Base-by-base conservation (phyloP, 2,888 invertebrate species). In the Nebria brevicollis region DNA sequence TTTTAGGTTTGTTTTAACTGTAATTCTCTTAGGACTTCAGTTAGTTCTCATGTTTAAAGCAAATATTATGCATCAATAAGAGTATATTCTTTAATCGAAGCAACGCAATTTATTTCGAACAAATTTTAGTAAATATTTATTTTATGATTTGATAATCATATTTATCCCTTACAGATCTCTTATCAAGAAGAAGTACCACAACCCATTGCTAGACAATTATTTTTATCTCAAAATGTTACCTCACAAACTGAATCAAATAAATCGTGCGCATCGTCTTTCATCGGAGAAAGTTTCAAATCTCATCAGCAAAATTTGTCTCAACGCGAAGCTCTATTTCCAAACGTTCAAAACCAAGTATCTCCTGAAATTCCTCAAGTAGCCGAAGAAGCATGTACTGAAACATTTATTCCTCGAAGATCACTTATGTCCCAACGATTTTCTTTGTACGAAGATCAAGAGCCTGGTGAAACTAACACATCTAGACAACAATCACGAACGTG, bases 381-480 rank as follows among this genome's bases (percentile, higher is more conserved):
- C 54, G 54, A 54, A 54, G 13, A 11, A 72, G 25, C 34, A 34
- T 34, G 8, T 15, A 70, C 26, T 70, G 54, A 70, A 65, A 78
- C 34, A 72, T 20, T 66, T 72, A 8, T 42, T 25, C 64, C 77
- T 11, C 73, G 65, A 13, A 26, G 34, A n/a, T 78, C 78, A 13
- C 11, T 5, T 41, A 15, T 73, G 20, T 54, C 65, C 7, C 72
- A 78, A 41, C 73, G 73, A n/a, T 72, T 73, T 34, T 64, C 73
- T 34, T 26, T 73, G 13, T 73, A 73, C 43, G 34, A 73, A 73
- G 73, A 73, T 41, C 73, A 42, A 15, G 41, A 26, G 11, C 13
- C 41, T 13, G 73, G 11, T 54, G 75, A 20, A 75, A 5, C 25
- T 54, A 54, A 13, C 4, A 54, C 54, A 54, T 8, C 54, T 54